Conservation (phyloP, 2,888 invertebrate genomes). For the Diarsia mendica region DNA sequence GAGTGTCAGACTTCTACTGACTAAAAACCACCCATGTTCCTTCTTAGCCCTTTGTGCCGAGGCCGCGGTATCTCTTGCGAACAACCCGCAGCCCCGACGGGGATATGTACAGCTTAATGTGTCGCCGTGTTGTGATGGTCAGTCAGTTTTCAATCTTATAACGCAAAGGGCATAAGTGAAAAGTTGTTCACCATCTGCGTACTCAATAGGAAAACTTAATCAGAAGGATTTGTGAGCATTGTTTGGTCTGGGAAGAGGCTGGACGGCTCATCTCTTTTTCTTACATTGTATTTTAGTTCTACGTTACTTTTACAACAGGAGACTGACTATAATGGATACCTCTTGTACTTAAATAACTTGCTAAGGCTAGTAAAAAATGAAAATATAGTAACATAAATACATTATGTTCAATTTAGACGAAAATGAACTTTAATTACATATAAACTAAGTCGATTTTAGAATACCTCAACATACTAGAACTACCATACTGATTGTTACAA, state of each 20-base stretch:
- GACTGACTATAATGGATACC: background rate
- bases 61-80: too few relatives aligned
- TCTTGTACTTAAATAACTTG: background rate
- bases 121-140: too few relatives aligned
- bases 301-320: background rate
- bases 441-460: background rate
- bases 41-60: too few relatives aligned
- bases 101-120: too few relatives aligned
- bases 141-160: too few relatives aligned
- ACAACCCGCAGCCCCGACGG: too few relatives aligned
- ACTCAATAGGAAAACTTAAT: too few relatives aligned
- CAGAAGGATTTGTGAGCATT: too few relatives aligned
- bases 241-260: background rate
- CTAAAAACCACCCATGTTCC: too few relatives aligned
- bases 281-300: background rate
- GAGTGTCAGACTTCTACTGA: too few relatives aligned
- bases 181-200: too few relatives aligned
- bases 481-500: background rate
- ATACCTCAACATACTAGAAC: background rate
- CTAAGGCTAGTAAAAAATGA: background rate
- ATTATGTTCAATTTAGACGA: background rate
- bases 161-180: too few relatives aligned
- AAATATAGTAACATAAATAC: background rate
- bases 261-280: background rate
- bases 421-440: background rate